A percentile compares a stretch with the other conserved stretches of the same genome.
Conservation (phyloP, 2,113 vertebrate species). For the Thamnaconus septentrionalis region DNA sequence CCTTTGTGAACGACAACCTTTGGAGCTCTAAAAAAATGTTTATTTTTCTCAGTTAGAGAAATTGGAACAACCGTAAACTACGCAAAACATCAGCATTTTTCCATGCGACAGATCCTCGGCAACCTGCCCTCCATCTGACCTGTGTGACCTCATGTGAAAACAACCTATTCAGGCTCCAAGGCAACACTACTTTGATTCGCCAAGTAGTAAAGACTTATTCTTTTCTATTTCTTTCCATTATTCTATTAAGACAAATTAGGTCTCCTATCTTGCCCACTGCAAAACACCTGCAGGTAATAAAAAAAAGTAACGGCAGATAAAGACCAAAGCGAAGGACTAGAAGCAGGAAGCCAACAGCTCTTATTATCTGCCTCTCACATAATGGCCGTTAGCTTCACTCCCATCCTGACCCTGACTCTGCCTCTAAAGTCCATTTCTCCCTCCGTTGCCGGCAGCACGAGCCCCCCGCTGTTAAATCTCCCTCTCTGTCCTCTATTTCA, state of each 20-base stretch:
- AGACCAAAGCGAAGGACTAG: neutral
- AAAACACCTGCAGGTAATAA: too few species aligned
- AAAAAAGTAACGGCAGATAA: too few species aligned
- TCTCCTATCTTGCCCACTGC: neutral
- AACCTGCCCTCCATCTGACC: too few species aligned
- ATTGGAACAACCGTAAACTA: conserved; percentile 1
- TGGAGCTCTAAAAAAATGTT: neutral
- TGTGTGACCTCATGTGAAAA: too few species aligned
- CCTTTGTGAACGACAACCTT: conserved; percentile 9
- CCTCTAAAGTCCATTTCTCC: conserved; percentile 26
- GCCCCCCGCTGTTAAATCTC: conserved; percentile 50
- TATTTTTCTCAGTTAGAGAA: neutral
- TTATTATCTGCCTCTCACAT: neutral
- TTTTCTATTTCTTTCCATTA: neutral
- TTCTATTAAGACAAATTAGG: conserved; percentile 9
- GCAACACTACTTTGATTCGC: too few species aligned
- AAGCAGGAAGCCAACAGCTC: neutral
- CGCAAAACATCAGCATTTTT: neutral
- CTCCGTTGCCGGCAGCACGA: neutral
- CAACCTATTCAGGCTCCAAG: too few species aligned
- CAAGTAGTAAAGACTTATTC: conserved; percentile 16
- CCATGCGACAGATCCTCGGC: too few species aligned
- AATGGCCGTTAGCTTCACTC: neutral
- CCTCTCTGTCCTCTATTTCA: conserved; percentile 40
- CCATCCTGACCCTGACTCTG: neutral